Evolutionary conservation across 2,888 invertebrate species (phyloP).

Genomic region (Platynereis dumerilii): DNA sequence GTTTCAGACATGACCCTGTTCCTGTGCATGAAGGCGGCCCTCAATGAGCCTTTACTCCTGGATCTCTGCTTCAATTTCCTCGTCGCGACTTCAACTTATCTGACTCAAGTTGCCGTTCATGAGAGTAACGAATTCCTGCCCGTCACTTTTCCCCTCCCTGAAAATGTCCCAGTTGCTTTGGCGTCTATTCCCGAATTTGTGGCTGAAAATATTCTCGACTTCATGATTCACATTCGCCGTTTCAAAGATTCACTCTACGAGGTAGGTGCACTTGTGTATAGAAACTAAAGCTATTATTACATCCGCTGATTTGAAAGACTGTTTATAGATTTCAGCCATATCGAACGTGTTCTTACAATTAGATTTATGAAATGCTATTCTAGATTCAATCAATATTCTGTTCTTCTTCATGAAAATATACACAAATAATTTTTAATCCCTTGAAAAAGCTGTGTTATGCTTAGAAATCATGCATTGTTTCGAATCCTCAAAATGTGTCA

Average conservation of each 20-base stretch:
- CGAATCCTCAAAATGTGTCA: no score
- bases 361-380: no score
- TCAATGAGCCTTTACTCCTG: conserved; percentile 78
- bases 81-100: conserved; percentile 83
- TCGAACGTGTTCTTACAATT: no score
- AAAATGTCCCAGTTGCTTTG: conserved; percentile 48
- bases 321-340: no score
- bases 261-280: conserved; percentile 49
- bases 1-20: conserved; percentile 56
- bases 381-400: no score
- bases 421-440: no score
- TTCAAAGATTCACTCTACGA: conserved; percentile 59
- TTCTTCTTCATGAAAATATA: no score
- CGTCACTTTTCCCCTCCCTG: conserved; percentile 57
- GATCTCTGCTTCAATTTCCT: conserved; percentile 77
- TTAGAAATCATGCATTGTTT: no score
- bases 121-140: conserved; percentile 45
- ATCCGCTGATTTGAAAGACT: no score
- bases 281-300: no score
- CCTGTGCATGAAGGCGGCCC: conserved; percentile 67
- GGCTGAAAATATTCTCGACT: conserved; percentile 84
- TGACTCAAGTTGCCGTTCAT: conserved; percentile 78
- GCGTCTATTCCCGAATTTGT: conserved; percentile 86
- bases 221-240: conserved; percentile 72
- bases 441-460: no score